Evolutionary conservation across 1,140 invertebrate species (phyloP), one percentile per base, ranked within the genome.

Genomic region (Brachystomella parvula): DNA sequence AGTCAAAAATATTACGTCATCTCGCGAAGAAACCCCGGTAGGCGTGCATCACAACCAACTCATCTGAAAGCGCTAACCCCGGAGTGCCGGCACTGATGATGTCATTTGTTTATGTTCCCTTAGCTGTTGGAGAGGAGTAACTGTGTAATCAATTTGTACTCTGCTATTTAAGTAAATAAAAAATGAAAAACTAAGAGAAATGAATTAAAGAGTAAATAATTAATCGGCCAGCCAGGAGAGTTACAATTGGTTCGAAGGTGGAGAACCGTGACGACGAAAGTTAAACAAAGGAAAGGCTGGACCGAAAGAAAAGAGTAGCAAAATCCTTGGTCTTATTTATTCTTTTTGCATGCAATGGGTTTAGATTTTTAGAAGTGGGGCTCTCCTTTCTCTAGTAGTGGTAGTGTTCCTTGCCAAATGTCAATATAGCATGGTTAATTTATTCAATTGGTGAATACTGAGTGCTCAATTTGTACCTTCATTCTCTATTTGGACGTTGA

Each of bases 371-470:
- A n/a, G n/a, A n/a, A n/a, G n/a, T n/a, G 49, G 12, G 49, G 49
- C 49, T 53, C 12, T 53, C 3, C 49, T 53, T 24, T 12, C 12
- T 19, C 6, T 12, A 53, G 49, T 24, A 26, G 9, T 19, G 15
- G 49, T n/a, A n/a, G n/a, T n/a, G 24, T 24, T 19, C 49, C 49
- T 15, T 53, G 49, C 49, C 49, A 53, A 53, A 53, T 53, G 49
- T 53, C 49, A 53, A 53, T 53, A 53, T 53, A 53, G 49, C 49
- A 53, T 53, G 49, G 49, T 53, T 53, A 53, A 53, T 53, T 53
- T 53, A 53, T 53, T 53, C 49, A 53, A 53, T 53, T 53, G 49
- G 15, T 53, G 49, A 53, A 53, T 53, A 53, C 24, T 53, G 49
- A 53, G 49, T 53, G 49, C 49, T 53, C 49, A 53, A 53, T 53